A percentile compares a stretch with the other conserved stretches of the same genome.
Evolutionary conservation across 2,797 vertebrate genomes (phyloP).

Genomic region (Anisognathus igniventris): DNA sequence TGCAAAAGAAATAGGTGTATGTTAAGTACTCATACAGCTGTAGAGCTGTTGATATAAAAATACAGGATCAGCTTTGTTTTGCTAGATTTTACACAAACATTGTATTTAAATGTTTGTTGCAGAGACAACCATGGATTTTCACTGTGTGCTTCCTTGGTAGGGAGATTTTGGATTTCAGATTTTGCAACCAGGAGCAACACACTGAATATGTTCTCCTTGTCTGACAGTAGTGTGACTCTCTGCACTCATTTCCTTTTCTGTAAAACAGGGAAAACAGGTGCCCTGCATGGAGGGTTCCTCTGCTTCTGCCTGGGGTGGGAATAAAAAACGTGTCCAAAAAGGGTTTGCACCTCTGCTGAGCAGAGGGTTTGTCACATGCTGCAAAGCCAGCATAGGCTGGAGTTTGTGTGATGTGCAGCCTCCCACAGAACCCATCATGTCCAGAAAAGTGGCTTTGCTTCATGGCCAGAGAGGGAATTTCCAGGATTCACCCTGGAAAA

Average conservation of each 20-base stretch:
- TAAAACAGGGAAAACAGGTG: neutral
- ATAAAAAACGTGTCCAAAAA: neutral
- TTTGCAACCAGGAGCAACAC: neutral
- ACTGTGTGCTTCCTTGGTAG: neutral
- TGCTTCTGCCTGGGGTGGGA: neutral
- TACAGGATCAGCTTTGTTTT: neutral
- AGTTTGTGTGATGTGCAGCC: neutral
- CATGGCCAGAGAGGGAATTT: too few species aligned
- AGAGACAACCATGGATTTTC: neutral
- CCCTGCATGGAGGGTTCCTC: neutral
- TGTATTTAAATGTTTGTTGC: neutral
- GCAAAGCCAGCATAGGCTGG: fast-evolving
- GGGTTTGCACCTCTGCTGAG: neutral
- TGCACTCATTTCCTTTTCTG: neutral
- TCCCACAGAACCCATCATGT: neutral
- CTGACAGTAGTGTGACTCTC: neutral
- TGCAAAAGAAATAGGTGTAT: neutral
- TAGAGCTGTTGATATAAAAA: neutral
- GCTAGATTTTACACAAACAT: neutral
- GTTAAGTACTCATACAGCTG: neutral
- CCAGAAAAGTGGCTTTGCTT: neutral
- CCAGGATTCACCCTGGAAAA: neutral
- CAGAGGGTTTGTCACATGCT: neutral
- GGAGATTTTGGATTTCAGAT: neutral
- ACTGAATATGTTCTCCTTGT: neutral